Base-by-base conservation (phyloP, 2,113 vertebrate species). In the Calypte anna region DNA sequence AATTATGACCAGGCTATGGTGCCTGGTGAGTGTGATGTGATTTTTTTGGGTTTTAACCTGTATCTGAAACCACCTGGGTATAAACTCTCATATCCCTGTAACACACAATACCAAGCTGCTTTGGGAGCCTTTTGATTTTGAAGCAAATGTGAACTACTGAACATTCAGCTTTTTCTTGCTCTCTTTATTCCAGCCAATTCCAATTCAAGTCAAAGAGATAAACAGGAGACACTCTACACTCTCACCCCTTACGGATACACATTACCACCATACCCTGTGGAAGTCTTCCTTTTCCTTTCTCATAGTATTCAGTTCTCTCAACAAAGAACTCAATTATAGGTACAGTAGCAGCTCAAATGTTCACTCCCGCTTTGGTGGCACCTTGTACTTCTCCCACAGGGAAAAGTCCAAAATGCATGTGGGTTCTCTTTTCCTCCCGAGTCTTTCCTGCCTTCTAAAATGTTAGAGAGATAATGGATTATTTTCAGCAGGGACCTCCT, bases 221-320 rank as follows among this genome's bases (percentile, higher is more conserved):
- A 94, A 77, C 68, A 95, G 76, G 57, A 90, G 92, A 70, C 40
- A 93, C 53, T 33, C 84, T 57, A 69, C 46, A 51, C 67, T 51
- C 63, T n/a, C 1, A 0, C 10, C 50, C n/a, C 48, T 69, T 38
- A 58, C 1, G 8, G 90, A 73, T 75, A 72, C 0, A 0, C 43
- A 10, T 86, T 83, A 80, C 61, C 68, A 33, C 73, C 4, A 2
- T 25, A 78, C 53, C 72, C 82, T 38, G 16, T 72, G 91, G 79
- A 96, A 95, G 50, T 64, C 59, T 86, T 53, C 68, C 54, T 66
- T 92, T 84, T 46, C 90, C 64, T 86, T 93, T 95, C 93, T 87
- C 93, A 86, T 18, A 61, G 62, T 43, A 59, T 66, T 83, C 69
- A 46, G 66, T 93, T 93, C 62, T 76, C 86, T 54, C 67, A 75